phyloP scores from a whole-genome alignment of 37 sponge, comb jelly and placozoan genomes.

The Theonella swinhoei region DNA sequence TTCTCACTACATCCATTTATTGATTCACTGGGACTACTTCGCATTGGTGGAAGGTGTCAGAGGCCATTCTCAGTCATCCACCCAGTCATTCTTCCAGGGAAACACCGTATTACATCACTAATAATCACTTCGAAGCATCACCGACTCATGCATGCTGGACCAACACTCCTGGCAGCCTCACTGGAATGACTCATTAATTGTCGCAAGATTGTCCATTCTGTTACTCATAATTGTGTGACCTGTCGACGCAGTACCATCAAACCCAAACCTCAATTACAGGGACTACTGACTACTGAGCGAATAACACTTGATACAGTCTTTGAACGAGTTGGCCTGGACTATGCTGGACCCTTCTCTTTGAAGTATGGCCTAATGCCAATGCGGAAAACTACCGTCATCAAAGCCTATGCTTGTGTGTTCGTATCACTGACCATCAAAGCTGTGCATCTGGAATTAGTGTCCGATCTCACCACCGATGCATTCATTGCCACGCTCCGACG shows the following conservation, averaged over 20 bases:
- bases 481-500: constrained; percentile 36
- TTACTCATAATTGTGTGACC: constrained; percentile 37
- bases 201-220: constrained; percentile 14
- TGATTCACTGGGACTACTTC: constrained; percentile 24
- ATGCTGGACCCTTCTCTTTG: constrained; percentile 36
- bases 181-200: constrained; percentile 33
- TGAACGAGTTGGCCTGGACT: constrained; percentile 34
- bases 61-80: constrained; percentile 14
- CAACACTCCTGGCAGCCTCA: constrained; percentile 1
- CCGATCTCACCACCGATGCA: constrained; percentile 30
- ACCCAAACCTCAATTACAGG: constrained; percentile 36
- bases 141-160: constrained; percentile 35
- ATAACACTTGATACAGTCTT: constrained; percentile 26
- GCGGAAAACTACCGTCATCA: constrained; percentile 20
- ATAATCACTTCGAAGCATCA: constrained; percentile 18
- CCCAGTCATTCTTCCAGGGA: constrained; percentile 35
- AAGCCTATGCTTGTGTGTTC: constrained; percentile 39
- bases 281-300: constrained; percentile 43
- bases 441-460: constrained; percentile 39
- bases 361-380: constrained; percentile 38
- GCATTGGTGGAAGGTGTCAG: constrained; percentile 34
- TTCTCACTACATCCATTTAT: constrained; percentile 27
- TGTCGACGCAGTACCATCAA: constrained; percentile 32
- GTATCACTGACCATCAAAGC: constrained; percentile 39
- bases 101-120: constrained; percentile 17